Conservation (phyloP, 2,113 vertebrate species). For the Ursus arctos region DNA sequence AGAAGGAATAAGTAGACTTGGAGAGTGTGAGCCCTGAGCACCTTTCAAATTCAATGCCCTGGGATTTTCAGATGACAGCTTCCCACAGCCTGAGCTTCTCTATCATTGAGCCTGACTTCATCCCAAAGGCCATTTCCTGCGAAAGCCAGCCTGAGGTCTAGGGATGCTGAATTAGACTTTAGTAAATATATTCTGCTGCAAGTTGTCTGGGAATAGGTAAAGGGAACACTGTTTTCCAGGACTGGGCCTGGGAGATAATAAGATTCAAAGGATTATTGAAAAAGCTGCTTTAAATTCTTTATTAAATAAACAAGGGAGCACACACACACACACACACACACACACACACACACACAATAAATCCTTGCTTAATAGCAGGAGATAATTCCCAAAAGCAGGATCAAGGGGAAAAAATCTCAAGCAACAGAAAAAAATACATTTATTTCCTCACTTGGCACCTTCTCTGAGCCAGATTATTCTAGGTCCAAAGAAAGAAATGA, state of each 20-base stretch:
- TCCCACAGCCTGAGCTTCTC: constrained; percentile 28
- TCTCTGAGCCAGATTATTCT: constrained; percentile 62
- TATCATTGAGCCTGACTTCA: background rate
- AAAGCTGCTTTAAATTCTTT: constrained; percentile 54
- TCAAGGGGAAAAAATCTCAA: constrained; percentile 44
- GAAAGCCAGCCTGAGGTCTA: background rate
- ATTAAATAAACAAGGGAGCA: constrained; percentile 40
- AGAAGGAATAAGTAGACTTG: constrained; percentile 25
- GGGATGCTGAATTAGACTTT: background rate
- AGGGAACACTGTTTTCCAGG: constrained; percentile 17
- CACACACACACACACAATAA: background rate
- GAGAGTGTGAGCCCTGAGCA: background rate
- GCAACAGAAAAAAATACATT: constrained; percentile 56
- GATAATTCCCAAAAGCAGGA: constrained; percentile 65
- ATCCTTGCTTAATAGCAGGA: constrained; percentile 56
- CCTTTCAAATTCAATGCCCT: background rate
- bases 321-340: background rate
- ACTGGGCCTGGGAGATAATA: background rate
- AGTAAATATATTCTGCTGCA: background rate
- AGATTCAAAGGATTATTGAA: constrained; percentile 25
- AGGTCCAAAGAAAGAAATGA: constrained; percentile 62
- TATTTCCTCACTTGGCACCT: constrained; percentile 60
- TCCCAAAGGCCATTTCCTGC: background rate
- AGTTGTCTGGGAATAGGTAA: background rate
- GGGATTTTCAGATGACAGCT: background rate